Conservation (phyloP, 2,113 vertebrate genomes). For the Tachycineta bicolor region DNA sequence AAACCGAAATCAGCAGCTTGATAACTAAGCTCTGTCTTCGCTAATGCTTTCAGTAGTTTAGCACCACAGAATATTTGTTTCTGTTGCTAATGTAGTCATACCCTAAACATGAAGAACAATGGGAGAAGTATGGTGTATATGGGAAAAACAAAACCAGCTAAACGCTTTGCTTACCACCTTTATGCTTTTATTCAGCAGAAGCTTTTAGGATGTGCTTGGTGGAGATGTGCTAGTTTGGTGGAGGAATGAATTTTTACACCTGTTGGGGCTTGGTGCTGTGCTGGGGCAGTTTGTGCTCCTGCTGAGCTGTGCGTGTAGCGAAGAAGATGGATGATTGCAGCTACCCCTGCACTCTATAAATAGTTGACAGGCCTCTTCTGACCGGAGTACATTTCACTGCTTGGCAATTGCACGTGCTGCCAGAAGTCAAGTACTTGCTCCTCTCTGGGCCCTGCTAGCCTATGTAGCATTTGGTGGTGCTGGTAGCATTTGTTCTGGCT, state of each 20-base stretch:
- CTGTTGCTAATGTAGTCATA: not conserved
- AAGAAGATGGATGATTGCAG: not conserved
- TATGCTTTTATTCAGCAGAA: not conserved
- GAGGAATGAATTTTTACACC: not conserved
- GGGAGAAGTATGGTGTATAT: not conserved
- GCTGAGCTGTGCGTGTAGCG: rapidly evolving
- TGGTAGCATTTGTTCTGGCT: not conserved
- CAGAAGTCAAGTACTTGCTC: not conserved
- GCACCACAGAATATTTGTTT: not conserved
- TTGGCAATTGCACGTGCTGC: not conserved
- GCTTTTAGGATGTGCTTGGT: not conserved
- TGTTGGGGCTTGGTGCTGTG: not conserved
- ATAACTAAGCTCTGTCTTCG: not conserved
- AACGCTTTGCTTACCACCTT: not conserved
- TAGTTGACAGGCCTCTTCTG: not conserved
- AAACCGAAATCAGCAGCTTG: not conserved
- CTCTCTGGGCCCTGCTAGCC: not conserved
- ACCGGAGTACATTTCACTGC: not conserved
- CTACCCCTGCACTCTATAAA: not conserved
- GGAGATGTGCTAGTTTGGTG: not conserved
- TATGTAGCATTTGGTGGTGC: rapidly evolving
- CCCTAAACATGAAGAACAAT: not conserved
- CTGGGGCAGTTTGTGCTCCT: not conserved
- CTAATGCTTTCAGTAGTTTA: not conserved
- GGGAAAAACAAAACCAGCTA: not conserved